Evolutionary conservation across 2,113 vertebrate genomes (phyloP).

Genomic region (Ranitomeya imitator): DNA sequence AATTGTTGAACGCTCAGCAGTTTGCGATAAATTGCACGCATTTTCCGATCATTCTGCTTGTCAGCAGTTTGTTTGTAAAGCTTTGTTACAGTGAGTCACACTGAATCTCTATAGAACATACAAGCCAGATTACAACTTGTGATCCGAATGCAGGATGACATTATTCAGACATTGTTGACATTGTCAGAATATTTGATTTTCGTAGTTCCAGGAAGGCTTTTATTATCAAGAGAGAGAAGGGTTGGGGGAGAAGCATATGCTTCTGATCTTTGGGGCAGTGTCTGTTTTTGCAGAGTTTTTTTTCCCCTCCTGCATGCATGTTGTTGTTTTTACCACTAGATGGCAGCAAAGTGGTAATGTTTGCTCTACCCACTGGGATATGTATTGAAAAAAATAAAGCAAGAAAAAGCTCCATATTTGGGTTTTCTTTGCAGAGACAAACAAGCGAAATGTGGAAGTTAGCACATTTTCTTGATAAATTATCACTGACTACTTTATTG

Average conservation of each 20-base stretch:
- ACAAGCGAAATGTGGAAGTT: slow-evolving; percentile 29
- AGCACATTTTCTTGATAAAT: slow-evolving; percentile 42
- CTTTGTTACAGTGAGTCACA: slow-evolving; percentile 15
- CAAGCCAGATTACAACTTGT: not conserved
- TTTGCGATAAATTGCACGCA: slow-evolving; percentile 11
- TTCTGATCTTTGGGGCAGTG: not conserved
- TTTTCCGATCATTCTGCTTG: not conserved
- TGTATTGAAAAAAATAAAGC: slow-evolving; percentile 24
- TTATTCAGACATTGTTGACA: not conserved
- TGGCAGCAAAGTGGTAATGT: slow-evolving; percentile 47
- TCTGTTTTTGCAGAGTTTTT: too few species aligned
- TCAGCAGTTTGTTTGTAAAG: slow-evolving; percentile 25
- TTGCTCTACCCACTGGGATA: not conserved
- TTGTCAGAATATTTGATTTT: not conserved
- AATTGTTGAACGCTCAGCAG: slow-evolving; percentile 30
- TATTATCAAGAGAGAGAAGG: not conserved
- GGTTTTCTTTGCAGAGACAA: slow-evolving; percentile 14
- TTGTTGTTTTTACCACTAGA: slow-evolving; percentile 15
- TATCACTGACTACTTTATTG: slow-evolving; percentile 32
- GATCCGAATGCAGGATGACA: not conserved
- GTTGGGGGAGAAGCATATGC: not conserved
- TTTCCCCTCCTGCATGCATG: not conserved
- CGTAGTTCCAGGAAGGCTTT: not conserved
- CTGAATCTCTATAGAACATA: not conserved
- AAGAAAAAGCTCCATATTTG: slow-evolving; percentile 18